Evolutionary conservation across 2,888 invertebrate species (phyloP).

Genomic region (Creontiades dilutus): DNA sequence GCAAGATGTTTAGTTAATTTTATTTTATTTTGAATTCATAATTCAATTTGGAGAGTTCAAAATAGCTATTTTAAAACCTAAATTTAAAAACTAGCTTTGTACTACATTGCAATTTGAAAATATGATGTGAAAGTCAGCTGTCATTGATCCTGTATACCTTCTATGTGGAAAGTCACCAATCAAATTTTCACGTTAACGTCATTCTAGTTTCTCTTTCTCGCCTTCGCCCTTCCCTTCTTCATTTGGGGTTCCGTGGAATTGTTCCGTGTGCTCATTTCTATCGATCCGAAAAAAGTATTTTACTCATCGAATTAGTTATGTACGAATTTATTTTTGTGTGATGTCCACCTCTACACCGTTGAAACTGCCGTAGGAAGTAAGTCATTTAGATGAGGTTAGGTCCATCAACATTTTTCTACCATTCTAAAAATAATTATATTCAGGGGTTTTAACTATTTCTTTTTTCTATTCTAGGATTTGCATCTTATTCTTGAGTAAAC

Average conservation of each 20-base stretch:
- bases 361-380: conserved; percentile 5
- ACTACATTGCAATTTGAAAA: no score
- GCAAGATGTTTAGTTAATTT: no score
- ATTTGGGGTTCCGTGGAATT: background rate
- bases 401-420: background rate
- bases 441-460: conserved; percentile 32
- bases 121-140: no score
- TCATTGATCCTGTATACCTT: conserved; percentile 9
- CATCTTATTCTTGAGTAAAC: background rate
- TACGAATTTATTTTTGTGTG: conserved; percentile 12
- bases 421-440: conserved; percentile 33
- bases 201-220: conserved; percentile 58
- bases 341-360: background rate
- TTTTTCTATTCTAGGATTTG: conserved; percentile 53
- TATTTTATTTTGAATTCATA: no score
- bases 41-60: no score
- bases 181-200: conserved; percentile 49
- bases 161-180: background rate
- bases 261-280: conserved; percentile 39
- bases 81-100: no score
- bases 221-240: conserved; percentile 49
- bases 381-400: conserved; percentile 20
- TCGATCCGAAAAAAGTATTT: conserved; percentile 29
- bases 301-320: background rate
- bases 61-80: no score